Conservation (phyloP, 2,113 vertebrate species). For the Phrynosoma platyrhinos region DNA sequence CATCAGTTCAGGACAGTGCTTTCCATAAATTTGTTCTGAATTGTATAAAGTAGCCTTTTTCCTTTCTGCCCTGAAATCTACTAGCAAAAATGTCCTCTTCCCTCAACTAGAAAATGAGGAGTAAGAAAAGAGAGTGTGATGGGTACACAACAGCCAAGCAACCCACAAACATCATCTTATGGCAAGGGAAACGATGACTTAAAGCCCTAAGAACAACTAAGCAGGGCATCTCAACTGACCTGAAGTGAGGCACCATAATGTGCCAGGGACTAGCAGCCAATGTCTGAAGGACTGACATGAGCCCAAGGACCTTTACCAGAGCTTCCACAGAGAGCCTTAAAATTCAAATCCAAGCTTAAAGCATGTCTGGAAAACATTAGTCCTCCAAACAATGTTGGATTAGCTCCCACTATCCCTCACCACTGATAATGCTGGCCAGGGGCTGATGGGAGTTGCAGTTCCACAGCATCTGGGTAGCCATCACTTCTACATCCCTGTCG, state of each 20-base stretch:
- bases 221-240: too few species aligned
- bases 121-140: too few species aligned
- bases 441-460: neutral
- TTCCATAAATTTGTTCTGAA: neutral
- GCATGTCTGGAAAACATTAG: neutral
- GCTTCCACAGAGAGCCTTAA: neutral
- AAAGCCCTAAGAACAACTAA: too few species aligned
- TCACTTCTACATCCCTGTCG: neutral
- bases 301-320: too few species aligned
- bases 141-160: too few species aligned
- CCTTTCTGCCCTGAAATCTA: neutral
- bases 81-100: neutral
- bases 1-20: neutral
- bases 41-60: neutral
- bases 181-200: too few species aligned
- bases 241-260: too few species aligned
- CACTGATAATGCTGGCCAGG: too few species aligned
- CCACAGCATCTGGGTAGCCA: neutral
- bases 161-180: too few species aligned
- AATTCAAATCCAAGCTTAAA: neutral
- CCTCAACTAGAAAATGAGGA: too few species aligned
- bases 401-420: neutral
- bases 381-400: neutral
- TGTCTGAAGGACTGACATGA: too few species aligned
- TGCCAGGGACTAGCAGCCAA: too few species aligned